These are phyloP conservation scores for Crossaster papposus DNA, from an alignment of 53 echinoderm and acorn worm species.

Conservation along the genomic window DNA sequence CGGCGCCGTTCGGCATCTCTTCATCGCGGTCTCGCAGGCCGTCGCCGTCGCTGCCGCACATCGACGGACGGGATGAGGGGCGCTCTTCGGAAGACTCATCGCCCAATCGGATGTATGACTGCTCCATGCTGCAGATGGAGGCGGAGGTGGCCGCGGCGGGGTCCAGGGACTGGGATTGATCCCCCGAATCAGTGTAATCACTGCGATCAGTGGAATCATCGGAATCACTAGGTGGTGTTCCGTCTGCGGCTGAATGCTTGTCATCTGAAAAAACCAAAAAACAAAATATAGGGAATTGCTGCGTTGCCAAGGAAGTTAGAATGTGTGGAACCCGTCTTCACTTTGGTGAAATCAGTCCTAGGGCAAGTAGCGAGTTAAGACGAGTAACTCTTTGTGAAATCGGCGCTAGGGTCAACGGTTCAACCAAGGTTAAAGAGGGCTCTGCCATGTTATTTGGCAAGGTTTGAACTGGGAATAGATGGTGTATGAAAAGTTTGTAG, in stretches of 20 bases:
- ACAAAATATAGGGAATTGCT: too few species aligned
- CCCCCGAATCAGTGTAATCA: conserved; percentile 44
- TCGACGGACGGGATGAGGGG: not conserved
- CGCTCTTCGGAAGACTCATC: conserved; percentile 18
- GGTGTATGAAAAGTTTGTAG: too few species aligned
- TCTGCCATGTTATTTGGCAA: too few species aligned
- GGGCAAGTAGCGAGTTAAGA: too few species aligned
- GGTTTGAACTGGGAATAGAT: too few species aligned
- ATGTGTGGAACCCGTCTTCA: too few species aligned
- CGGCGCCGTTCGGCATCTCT: not conserved
- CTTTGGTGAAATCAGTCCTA: too few species aligned
- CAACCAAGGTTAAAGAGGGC: too few species aligned
- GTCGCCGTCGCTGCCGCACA: not conserved
- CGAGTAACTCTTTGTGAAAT: too few species aligned
- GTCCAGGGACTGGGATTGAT: conserved; percentile 14
- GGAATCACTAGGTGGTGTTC: not conserved
- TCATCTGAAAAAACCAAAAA: not conserved
- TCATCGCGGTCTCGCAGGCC: not conserved
- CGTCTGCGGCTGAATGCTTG: not conserved
- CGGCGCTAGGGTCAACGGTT: too few species aligned
- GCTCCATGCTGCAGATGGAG: conserved; percentile 53
- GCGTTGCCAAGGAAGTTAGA: too few species aligned
- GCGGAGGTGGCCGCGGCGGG: not conserved
- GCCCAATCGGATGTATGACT: not conserved
- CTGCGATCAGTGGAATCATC: conserved; percentile 32